These are phyloP conservation scores for Macrophya annulata DNA, from an alignment of 2,888 invertebrate species.

Conservation along the genomic window DNA sequence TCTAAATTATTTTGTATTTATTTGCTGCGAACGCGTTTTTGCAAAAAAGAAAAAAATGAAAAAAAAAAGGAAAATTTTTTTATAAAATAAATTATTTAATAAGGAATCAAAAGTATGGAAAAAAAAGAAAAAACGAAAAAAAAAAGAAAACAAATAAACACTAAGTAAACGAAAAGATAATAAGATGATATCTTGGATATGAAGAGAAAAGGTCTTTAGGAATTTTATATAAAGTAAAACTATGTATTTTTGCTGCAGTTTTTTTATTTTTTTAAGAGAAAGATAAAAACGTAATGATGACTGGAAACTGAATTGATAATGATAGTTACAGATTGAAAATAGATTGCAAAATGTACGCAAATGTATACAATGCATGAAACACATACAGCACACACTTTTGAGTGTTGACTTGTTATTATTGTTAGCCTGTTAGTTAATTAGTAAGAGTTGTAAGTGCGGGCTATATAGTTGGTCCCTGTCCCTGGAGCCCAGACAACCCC, in stretches of 20 bases:
- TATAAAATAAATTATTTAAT: constrained; percentile 40
- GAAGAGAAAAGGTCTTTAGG: constrained; percentile 31
- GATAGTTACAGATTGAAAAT: constrained; percentile 75
- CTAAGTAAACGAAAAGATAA: constrained; percentile 54
- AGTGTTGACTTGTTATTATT: constrained; percentile 80
- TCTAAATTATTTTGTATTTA: constrained; percentile 75
- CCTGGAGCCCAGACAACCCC: constrained; percentile 78
- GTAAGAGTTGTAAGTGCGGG: constrained; percentile 79
- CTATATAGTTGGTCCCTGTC: constrained; percentile 79
- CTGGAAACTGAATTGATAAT: constrained; percentile 69
- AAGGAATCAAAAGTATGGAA: constrained; percentile 32
- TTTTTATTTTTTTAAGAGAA: background rate
- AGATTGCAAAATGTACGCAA: constrained; percentile 71
- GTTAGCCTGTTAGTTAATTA: constrained; percentile 80
- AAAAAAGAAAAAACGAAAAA: constrained; percentile 47
- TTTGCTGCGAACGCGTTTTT: constrained; percentile 67
- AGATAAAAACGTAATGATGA: constrained; percentile 17
- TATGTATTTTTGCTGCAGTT: constrained; percentile 48
- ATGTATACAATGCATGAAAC: constrained; percentile 72
- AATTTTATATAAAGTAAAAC: constrained; percentile 28
- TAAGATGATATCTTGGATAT: constrained; percentile 42
- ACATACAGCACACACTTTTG: constrained; percentile 75
- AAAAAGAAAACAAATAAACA: constrained; percentile 43
- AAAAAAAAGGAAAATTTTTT: constrained; percentile 31
- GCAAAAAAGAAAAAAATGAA: constrained; percentile 57